Percentiles rank a stretch among this genome's conserved stretches.
Evolutionary conservation across 2,888 invertebrate species (phyloP).

Genomic region (Drosophila paranaensis): DNA sequence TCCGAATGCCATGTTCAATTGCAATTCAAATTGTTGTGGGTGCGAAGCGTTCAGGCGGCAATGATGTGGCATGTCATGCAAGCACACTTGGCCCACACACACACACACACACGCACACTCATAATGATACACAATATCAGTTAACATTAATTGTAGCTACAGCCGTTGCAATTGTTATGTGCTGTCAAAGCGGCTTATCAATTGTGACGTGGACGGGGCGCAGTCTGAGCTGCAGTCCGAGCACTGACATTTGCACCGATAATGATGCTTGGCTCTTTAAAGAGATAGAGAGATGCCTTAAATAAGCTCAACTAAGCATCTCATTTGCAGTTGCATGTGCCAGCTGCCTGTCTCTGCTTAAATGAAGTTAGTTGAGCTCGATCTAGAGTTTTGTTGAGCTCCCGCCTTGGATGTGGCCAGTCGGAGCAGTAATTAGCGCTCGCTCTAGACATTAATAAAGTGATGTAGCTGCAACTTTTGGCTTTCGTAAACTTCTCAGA

Average conservation of each 20-base stretch:
- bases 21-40: conserved; percentile 1
- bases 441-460: background rate
- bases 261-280: background rate
- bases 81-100: conserved; percentile 16
- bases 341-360: background rate
- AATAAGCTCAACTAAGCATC: conserved; percentile 18
- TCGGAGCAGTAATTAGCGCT: background rate
- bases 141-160: conserved; percentile 44
- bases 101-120: background rate
- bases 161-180: conserved; percentile 46
- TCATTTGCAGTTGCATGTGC: conserved; percentile 13
- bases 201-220: background rate
- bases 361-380: background rate
- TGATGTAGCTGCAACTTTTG: conserved; percentile 1
- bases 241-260: background rate
- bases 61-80: conserved; percentile 49
- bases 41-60: conserved; percentile 9
- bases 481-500: conserved; percentile 5
- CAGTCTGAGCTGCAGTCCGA: background rate
- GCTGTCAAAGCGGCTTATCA: conserved; percentile 17
- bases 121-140: conserved; percentile 10
- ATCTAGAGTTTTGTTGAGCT: too few relatives aligned
- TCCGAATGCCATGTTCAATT: conserved; percentile 1
- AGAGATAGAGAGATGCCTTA: background rate
- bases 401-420: background rate